Percentiles rank a stretch among this genome's conserved stretches.
phyloP scores from a whole-genome alignment of 2,797 vertebrate genomes.

The Mallotus villosus region DNA sequence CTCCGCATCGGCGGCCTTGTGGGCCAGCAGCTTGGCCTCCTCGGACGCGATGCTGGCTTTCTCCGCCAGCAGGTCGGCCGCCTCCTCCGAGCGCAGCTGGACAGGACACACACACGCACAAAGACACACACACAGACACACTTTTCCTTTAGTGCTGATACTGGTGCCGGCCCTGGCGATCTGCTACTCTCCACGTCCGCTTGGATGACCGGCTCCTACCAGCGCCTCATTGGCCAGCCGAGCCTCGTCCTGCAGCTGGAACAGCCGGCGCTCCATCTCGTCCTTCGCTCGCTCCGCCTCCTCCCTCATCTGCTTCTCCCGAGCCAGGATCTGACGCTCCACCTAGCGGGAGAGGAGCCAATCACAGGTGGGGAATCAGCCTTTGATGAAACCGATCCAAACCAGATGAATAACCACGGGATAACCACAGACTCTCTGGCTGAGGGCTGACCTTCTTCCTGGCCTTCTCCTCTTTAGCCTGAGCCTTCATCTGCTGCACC shows the following conservation, averaged over 20 bases:
- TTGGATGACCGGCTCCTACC: constrained; percentile 66
- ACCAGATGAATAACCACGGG: background rate
- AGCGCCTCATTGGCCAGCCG: constrained; percentile 89
- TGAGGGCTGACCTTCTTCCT: constrained; percentile 84
- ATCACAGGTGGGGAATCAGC: background rate
- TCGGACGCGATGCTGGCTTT: constrained; percentile 94
- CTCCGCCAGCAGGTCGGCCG: constrained; percentile 90
- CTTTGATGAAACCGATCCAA: background rate
- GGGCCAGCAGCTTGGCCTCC: constrained; percentile 90
- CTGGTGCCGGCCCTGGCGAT: background rate
- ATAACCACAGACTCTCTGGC: background rate
- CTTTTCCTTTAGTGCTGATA: background rate
- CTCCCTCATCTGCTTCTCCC: constrained; percentile 91
- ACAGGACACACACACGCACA: background rate
- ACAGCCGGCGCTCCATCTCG: constrained; percentile 87
- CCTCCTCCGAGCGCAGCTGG: constrained; percentile 88
- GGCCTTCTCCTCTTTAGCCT: constrained; percentile 91
- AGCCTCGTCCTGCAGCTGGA: constrained; percentile 91
- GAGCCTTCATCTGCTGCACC: constrained; percentile 93
- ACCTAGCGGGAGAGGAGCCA: constrained; percentile 66
- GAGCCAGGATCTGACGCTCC: constrained; percentile 88
- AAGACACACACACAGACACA: background rate
- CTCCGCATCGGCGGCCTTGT: constrained; percentile 92
- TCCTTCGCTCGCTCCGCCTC: constrained; percentile 91
- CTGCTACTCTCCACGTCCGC: background rate